Conservation (phyloP, 2,797 vertebrate genomes). For the Knipowitschia caucasica region DNA sequence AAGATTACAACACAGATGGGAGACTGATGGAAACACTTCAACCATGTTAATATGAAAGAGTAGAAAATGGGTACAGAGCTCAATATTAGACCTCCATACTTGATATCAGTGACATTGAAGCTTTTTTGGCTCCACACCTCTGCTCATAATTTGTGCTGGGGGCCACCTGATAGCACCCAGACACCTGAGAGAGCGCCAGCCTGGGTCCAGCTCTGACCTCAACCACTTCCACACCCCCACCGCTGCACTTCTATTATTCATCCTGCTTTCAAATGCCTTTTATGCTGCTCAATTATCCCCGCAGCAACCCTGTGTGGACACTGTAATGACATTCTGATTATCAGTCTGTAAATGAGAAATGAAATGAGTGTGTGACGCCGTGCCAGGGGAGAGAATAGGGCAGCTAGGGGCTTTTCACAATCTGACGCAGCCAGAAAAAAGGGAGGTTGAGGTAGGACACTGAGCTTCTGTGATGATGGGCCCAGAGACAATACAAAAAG, state of each 20-base stretch:
- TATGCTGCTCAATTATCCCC: slow-evolving; percentile 91
- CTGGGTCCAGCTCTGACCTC: slow-evolving; percentile 56
- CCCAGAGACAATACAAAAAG: slow-evolving; percentile 62
- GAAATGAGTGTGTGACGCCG: slow-evolving; percentile 89
- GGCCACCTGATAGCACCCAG: slow-evolving; percentile 71
- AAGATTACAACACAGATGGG: no score
- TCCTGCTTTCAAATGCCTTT: slow-evolving; percentile 76
- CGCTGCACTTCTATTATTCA: slow-evolving; percentile 73
- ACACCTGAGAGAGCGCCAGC: slow-evolving; percentile 75
- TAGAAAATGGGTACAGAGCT: no score
- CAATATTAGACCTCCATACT: background rate
- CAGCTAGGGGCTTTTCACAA: slow-evolving; percentile 79
- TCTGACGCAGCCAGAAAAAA: slow-evolving; percentile 27
- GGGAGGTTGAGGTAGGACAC: slow-evolving; percentile 46
- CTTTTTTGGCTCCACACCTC: slow-evolving; percentile 19
- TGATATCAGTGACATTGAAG: background rate
- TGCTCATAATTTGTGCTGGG: slow-evolving; percentile 26
- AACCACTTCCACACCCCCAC: slow-evolving; percentile 51
- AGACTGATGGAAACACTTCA: no score
- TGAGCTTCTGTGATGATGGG: slow-evolving; percentile 53
- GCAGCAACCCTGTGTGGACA: slow-evolving; percentile 87
- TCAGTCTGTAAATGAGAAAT: slow-evolving; percentile 98
- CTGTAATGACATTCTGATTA: slow-evolving; percentile 98
- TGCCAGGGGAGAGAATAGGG: slow-evolving; percentile 83
- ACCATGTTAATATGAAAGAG: no score